These are phyloP conservation scores for Hypothenemus hampei DNA, from an alignment of 1,140 invertebrate species.

Conservation along the genomic window DNA sequence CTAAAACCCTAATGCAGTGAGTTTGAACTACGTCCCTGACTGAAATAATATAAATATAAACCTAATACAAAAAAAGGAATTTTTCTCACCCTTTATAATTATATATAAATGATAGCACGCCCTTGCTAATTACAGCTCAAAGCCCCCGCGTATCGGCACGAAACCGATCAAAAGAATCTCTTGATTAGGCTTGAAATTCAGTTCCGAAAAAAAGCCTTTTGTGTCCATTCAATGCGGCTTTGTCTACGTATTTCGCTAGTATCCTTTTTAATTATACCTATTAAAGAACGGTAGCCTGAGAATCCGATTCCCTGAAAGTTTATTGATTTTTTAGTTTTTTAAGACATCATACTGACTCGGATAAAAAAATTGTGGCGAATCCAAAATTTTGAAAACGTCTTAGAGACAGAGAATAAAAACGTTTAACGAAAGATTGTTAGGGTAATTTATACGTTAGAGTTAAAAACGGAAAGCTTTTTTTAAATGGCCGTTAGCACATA, in stretches of 20 bases:
- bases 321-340: no score
- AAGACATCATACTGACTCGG: no score
- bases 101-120: slow-evolving; percentile 22
- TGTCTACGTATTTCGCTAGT: slow-evolving; percentile 14
- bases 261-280: slow-evolving; percentile 12
- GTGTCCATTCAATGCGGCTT: slow-evolving; percentile 1
- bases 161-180: slow-evolving; percentile 14
- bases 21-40: slow-evolving; percentile 10
- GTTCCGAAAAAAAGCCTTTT: slow-evolving; percentile 20
- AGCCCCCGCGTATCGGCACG: slow-evolving; percentile 19
- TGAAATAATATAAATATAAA: slow-evolving; percentile 11
- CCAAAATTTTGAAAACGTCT: no score
- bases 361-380: no score
- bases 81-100: slow-evolving; percentile 27
- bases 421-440: slow-evolving; percentile 1
- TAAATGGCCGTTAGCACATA: slow-evolving; percentile 3
- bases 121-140: slow-evolving; percentile 24
- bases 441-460: slow-evolving; percentile 6
- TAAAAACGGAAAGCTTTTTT: background rate
- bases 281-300: slow-evolving; percentile 9
- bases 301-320: no score
- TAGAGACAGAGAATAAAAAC: background rate
- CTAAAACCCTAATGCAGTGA: no score
- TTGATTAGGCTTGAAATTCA: slow-evolving; percentile 27
- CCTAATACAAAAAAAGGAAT: background rate